Percentiles rank a stretch among this genome's conserved stretches.
Evolutionary conservation across 1,140 invertebrate genomes (phyloP).

Genomic region (Mycetomoellerius zeteki): DNA sequence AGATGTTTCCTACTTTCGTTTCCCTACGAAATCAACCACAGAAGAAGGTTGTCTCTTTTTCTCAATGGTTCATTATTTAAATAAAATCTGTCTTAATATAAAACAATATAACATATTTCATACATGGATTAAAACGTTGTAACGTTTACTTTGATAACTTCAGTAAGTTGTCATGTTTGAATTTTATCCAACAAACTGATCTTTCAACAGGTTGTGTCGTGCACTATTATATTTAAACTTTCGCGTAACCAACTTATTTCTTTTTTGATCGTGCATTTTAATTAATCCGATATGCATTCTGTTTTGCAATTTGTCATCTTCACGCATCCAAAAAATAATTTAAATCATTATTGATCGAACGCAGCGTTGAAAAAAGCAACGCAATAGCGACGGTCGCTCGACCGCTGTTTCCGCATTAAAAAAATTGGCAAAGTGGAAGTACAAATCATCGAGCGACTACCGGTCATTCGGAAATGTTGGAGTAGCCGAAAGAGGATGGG

Average conservation of each 20-base stretch:
- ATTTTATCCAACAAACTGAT: slow-evolving; percentile 17
- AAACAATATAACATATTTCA: background rate
- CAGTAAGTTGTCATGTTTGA: background rate
- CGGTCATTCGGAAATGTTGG: slow-evolving; percentile 81
- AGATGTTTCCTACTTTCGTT: background rate
- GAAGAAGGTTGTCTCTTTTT: background rate
- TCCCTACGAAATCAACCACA: background rate
- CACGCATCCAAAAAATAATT: slow-evolving; percentile 33
- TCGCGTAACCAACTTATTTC: slow-evolving; percentile 7
- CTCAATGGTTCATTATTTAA: background rate
- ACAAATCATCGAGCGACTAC: slow-evolving; percentile 82
- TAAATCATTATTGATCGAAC: slow-evolving; percentile 58
- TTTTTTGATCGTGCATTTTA: background rate
- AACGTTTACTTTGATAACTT: background rate
- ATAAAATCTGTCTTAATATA: background rate
- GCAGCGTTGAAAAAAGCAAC: slow-evolving; percentile 49
- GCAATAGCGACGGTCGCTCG: slow-evolving; percentile 46
- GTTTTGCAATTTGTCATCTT: slow-evolving; percentile 34
- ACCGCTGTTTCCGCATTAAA: slow-evolving; percentile 79
- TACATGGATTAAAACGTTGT: background rate
- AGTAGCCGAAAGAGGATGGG: slow-evolving; percentile 74
- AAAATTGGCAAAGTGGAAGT: slow-evolving; percentile 83
- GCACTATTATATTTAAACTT: background rate
- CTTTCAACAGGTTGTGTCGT: slow-evolving; percentile 28
- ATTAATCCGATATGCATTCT: slow-evolving; percentile 21